Base-by-base conservation (phyloP, 1,140 invertebrate genomes). In the Meloidogyne hapla region DNA sequence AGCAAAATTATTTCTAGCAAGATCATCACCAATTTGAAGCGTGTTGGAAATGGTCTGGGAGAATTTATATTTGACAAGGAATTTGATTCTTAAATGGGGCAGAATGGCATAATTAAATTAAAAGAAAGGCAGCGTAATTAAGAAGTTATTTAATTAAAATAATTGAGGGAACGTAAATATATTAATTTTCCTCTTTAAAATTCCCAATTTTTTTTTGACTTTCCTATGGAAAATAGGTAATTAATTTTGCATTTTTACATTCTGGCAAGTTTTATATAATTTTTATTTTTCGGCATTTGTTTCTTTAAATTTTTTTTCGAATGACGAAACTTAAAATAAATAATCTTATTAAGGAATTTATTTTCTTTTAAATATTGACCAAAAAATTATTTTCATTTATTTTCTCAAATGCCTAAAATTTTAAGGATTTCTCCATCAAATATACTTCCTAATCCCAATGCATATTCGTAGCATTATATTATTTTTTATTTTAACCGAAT, bases 41-140 rank as follows among this genome's bases (percentile, higher is more conserved):
- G 91, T 71, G 90, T 89, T 76, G 91, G 91, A 5, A 76, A 85
- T 38, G 91, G 91, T 42, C 87, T 92, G 23, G 91, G 91, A 75
- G 91, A 91, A 83, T 91, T 89, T 87, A 86, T 91, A 76, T 91
- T 90, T 79, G 90, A 92, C 88, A 90, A 90, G 81, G 80, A 82
- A 42, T 82, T 79, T 12, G 79, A 80, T 13, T 77, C 74, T 40
- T 74, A 67, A 74, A 40, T 68, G 64, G 2, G 13, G n/a, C n/a
- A 21, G 10, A 25, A 56, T 23, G 69, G 9, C 13, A 42, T 15
- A 42, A 8, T 33, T 56, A 33, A n/a, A n/a, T n/a, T n/a, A n/a
- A n/a, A 33, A 15, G 12, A 56, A 56, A 18, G 13, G 40, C 10
- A 56, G 48, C 4, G n/a, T 21, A n/a, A n/a, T 56, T n/a, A 56